Evolutionary conservation across 1,140 invertebrate species (phyloP).

Genomic region (Batillaria attramentaria): DNA sequence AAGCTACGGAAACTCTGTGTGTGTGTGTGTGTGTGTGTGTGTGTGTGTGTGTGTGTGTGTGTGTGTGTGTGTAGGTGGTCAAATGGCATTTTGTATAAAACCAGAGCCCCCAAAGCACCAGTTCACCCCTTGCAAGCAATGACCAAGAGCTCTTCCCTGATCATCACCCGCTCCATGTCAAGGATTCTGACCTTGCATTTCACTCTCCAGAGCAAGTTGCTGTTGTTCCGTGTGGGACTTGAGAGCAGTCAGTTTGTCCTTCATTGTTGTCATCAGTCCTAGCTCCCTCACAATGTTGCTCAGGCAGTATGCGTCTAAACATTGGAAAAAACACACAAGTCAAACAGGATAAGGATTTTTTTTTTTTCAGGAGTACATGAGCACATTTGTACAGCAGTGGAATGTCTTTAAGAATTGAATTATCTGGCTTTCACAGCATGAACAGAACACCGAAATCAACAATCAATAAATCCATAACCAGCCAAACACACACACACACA

Average conservation of each 20-base stretch:
- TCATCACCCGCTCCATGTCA: neutral
- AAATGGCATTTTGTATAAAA: neutral
- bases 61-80: too few relatives aligned
- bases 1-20: neutral
- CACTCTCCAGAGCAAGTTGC: constrained; percentile 43
- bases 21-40: neutral
- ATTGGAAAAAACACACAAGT: constrained; percentile 6
- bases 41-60: neutral
- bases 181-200: constrained; percentile 50
- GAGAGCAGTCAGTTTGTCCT: constrained; percentile 43
- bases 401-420: too few relatives aligned
- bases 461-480: too few relatives aligned
- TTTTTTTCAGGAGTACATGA: too few relatives aligned
- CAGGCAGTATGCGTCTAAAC: constrained; percentile 43
- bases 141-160: neutral
- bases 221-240: constrained; percentile 48
- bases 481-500: too few relatives aligned
- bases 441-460: too few relatives aligned
- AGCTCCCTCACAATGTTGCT: constrained; percentile 47
- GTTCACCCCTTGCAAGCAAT: neutral
- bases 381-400: too few relatives aligned
- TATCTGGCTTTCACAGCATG: too few relatives aligned
- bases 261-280: constrained; percentile 45
- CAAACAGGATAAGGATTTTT: too few relatives aligned
- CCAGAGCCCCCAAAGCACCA: neutral